A percentile compares a stretch with the other conserved stretches of the same genome.
phyloP scores from a whole-genome alignment of 2,113 vertebrate genomes.

The Anguilla rostrata region DNA sequence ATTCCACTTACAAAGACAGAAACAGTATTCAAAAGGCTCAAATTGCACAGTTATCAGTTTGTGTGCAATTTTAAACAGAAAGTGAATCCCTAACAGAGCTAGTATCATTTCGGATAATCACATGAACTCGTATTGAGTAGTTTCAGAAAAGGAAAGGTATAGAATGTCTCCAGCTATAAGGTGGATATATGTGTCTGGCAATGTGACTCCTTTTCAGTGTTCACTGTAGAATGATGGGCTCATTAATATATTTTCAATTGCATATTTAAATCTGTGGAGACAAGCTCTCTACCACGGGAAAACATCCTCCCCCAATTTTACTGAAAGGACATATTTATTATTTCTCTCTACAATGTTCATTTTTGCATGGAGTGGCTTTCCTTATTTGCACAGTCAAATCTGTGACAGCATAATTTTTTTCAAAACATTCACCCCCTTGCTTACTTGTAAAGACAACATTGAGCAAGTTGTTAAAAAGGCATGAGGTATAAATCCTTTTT shows the following conservation, averaged over 20 bases:
- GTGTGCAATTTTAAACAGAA: not conserved
- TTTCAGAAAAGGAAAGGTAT: not conserved
- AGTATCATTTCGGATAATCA: too few relatives aligned
- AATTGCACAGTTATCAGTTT: not conserved
- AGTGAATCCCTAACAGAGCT: not conserved
- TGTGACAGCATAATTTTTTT: too few relatives aligned
- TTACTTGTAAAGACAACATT: too few relatives aligned
- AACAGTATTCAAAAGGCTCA: not conserved
- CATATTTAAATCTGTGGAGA: slow-evolving; percentile 16
- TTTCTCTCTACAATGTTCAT: not conserved
- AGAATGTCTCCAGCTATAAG: not conserved
- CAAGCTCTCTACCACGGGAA: slow-evolving; percentile 1
- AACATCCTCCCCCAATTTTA: not conserved
- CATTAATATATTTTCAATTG: slow-evolving; percentile 13
- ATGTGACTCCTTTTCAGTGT: not conserved
- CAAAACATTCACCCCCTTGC: too few relatives aligned
- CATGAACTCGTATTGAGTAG: not conserved
- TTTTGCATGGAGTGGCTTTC: not conserved
- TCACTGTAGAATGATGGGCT: not conserved
- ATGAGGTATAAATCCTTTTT: too few relatives aligned
- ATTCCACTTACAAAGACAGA: not conserved
- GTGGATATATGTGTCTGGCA: not conserved
- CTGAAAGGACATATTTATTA: not conserved
- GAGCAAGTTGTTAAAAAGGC: too few relatives aligned
- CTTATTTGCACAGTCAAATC: not conserved